Conservation (phyloP, 2,888 invertebrate species). For the Brachyopa scutellaris region DNA sequence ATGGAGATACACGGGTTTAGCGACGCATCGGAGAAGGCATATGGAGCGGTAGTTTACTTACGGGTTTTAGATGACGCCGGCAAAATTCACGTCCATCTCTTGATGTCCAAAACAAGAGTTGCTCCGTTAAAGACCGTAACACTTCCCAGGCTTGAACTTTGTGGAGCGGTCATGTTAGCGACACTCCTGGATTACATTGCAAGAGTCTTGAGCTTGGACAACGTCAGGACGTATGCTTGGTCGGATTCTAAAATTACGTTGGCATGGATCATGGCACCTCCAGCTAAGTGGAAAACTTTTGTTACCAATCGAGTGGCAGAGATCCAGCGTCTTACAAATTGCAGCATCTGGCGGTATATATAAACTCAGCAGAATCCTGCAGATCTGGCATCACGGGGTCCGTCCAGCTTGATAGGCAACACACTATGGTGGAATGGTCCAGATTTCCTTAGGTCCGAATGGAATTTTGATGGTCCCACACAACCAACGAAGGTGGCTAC, state of each 20-base stretch:
- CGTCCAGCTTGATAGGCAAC: background rate
- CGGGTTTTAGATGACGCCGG: background rate
- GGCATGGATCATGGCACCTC: slow-evolving; percentile 50
- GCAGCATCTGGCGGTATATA: too few species aligned
- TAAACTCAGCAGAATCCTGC: too few species aligned
- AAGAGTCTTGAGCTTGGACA: background rate
- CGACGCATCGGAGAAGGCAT: too few species aligned
- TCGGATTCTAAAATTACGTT: slow-evolving; percentile 62
- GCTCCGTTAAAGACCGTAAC: slow-evolving; percentile 57
- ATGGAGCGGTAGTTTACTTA: background rate
- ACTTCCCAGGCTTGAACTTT: slow-evolving; percentile 57
- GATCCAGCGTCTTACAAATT: slow-evolving; percentile 43
- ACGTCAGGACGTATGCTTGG: slow-evolving; percentile 36
- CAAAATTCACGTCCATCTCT: background rate
- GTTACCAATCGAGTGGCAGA: slow-evolving; percentile 65
- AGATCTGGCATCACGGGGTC: slow-evolving; percentile 52
- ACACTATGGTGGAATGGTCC: slow-evolving; percentile 18
- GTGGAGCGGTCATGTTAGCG: too few species aligned
- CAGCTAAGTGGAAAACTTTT: slow-evolving; percentile 45
- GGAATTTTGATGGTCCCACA: background rate
- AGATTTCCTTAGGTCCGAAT: slow-evolving; percentile 1
- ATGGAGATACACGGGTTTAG: too few species aligned
- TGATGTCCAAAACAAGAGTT: too few species aligned
- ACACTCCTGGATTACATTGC: slow-evolving; percentile 15
- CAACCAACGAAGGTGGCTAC: too few species aligned